Conservation (phyloP, 2,888 invertebrate species). For the Lottia gigantea region DNA sequence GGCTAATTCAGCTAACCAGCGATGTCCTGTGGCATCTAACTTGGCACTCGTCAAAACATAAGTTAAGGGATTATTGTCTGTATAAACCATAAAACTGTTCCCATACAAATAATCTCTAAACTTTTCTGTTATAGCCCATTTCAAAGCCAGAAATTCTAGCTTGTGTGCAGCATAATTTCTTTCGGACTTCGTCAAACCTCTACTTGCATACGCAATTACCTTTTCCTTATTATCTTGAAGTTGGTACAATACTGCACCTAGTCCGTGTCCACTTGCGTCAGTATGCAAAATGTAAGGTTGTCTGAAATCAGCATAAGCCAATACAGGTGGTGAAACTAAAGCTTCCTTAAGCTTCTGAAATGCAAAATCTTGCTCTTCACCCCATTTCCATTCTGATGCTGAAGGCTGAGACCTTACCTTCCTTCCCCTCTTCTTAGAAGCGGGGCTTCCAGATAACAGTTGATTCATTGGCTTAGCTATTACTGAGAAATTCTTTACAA, state of each 20-base stretch:
- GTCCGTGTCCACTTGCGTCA: neutral
- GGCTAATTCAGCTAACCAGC: slow-evolving; percentile 30
- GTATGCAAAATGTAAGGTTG: no score
- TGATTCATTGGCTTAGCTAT: slow-evolving; percentile 28
- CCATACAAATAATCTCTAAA: slow-evolving; percentile 22
- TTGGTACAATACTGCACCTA: slow-evolving; percentile 31
- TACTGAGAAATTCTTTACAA: slow-evolving; percentile 27
- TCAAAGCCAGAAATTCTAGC: slow-evolving; percentile 30
- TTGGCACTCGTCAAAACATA: slow-evolving; percentile 31
- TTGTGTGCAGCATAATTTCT: slow-evolving; percentile 29
- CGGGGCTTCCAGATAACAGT: slow-evolving; percentile 18
- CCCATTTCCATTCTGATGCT: no score
- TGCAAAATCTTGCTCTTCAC: no score
- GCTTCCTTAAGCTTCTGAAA: no score
- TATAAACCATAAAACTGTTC: slow-evolving; percentile 24
- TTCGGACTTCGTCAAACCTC: slow-evolving; percentile 28
- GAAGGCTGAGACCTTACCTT: no score
- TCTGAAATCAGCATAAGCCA: no score
- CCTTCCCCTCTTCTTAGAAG: slow-evolving; percentile 10
- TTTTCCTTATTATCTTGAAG: slow-evolving; percentile 20
- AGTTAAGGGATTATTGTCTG: slow-evolving; percentile 36
- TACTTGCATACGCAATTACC: slow-evolving; percentile 37
- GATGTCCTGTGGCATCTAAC: slow-evolving; percentile 33
- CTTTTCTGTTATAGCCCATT: slow-evolving; percentile 31
- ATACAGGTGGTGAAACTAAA: no score